Evolutionary conservation across 37 sponge, comb jelly and placozoan species (phyloP), one percentile per base, ranked within the genome.

Genomic region (Diacarnus erythraeanus): DNA sequence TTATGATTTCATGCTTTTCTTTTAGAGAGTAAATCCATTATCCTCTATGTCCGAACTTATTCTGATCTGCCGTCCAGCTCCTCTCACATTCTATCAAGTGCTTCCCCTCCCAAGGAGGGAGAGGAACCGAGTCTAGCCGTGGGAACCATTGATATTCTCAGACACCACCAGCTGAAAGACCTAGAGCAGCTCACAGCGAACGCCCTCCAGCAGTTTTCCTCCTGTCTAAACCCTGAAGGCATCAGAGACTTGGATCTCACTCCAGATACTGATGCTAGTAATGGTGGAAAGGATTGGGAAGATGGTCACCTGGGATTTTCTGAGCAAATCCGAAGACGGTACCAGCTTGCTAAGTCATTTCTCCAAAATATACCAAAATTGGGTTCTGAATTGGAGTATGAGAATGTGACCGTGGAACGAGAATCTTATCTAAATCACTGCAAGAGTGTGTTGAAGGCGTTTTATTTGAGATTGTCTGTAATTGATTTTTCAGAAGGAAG

Each of bases 151-250:
- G 6, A 39, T 4, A 64, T 88, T 18, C 75, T 78, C 26, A 71
- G 61, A 21, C 83, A 83, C 31, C 75, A 77, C 59, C 58, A 63
- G 6, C 70, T 78, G 64, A 36, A 36, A 1, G 83, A 83, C 54
- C 27, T 83, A 4, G 83, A 77, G 25, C 74, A 77, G 29, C 57
- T 83, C 26, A 66, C 82, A 15, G 40, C 33, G 6, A 59, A 83
- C 39, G 42, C 31, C 60, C 74, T 88, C 57, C 35, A 30, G 2
- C 35, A 54, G 2, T 74, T 65, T 65, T 31, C 33, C 31, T 20
- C 66, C 10, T 65, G 17, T 35, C 27, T 65, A 18, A 65, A 65
- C 9, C 17, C 66, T 30, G 31, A 25, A 3, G 66, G 34, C 3
- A 3, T 30, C 35, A 26, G 1, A 31, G 3, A 18, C 34, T 5